Evolutionary conservation across 1,140 invertebrate species (phyloP).

Genomic region (Chrysopa pallens): DNA sequence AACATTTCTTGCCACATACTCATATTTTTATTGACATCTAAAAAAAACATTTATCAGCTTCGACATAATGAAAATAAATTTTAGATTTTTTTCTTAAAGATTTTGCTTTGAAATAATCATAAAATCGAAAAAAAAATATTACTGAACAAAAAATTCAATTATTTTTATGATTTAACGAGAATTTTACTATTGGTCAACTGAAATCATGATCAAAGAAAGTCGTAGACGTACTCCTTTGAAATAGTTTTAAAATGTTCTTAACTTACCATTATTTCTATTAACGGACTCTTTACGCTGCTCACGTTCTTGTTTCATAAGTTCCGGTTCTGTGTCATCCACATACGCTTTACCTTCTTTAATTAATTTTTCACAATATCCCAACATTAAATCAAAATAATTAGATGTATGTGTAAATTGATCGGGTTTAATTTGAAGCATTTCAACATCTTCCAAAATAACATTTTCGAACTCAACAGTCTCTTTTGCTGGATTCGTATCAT

Average conservation of each 20-base stretch:
- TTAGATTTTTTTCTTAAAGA: too few relatives aligned
- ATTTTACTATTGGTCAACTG: too few relatives aligned
- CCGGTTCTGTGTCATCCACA: constrained; percentile 89
- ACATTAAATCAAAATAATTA: constrained; percentile 88
- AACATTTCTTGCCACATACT: constrained; percentile 93
- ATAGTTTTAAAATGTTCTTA: not conserved
- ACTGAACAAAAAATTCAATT: constrained; percentile 5
- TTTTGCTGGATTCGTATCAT: constrained; percentile 99
- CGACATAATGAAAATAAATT: too few relatives aligned
- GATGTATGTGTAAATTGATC: constrained; percentile 92
- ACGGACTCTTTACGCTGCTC: constrained; percentile 75
- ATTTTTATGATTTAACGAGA: constrained; percentile 5
- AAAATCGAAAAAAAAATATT: constrained; percentile 7
- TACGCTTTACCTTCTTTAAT: constrained; percentile 82
- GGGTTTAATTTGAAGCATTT: constrained; percentile 79
- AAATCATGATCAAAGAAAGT: not conserved
- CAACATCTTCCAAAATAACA: constrained; percentile 90
- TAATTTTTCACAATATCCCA: constrained; percentile 75
- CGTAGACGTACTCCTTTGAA: not conserved
- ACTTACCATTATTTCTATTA: constrained; percentile 70
- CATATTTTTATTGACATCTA: constrained; percentile 75
- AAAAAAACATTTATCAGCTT: too few relatives aligned
- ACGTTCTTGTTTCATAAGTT: constrained; percentile 87
- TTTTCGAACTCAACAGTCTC: constrained; percentile 97
- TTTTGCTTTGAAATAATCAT: too few relatives aligned